Conservation (phyloP, 2,888 invertebrate genomes). For the Gastracanthus pulcherrimus region DNA sequence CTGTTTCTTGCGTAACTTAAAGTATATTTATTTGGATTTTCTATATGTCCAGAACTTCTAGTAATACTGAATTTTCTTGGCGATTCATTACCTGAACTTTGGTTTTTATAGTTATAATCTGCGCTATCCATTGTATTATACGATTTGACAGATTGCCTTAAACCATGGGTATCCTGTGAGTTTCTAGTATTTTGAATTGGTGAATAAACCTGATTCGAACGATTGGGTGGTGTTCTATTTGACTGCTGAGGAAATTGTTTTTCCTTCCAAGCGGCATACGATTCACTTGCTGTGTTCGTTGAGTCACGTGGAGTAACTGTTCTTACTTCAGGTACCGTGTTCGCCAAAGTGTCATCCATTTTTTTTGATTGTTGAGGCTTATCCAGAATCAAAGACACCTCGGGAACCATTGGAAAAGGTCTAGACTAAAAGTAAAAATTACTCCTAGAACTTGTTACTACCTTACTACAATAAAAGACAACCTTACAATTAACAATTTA, state of each 20-base stretch:
- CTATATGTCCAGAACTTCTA: not conserved
- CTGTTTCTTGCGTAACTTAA: constrained; percentile 22
- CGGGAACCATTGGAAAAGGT: constrained; percentile 69
- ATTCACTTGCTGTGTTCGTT: constrained; percentile 55
- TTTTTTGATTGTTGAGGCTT: constrained; percentile 56
- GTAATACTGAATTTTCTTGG: constrained; percentile 9
- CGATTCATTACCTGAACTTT: constrained; percentile 12
- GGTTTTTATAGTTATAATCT: constrained; percentile 26
- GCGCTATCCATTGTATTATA: constrained; percentile 5
- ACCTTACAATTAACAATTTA: not conserved
- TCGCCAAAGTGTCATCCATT: constrained; percentile 39
- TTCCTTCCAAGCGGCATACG: constrained; percentile 70
- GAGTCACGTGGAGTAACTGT: constrained; percentile 41
- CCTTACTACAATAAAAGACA: not conserved
- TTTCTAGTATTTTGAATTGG: constrained; percentile 32
- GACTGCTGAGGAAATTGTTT: constrained; percentile 61
- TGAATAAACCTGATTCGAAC: constrained; percentile 21
- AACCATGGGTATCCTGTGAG: constrained; percentile 12
- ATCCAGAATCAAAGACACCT: constrained; percentile 72
- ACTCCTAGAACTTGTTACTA: not conserved
- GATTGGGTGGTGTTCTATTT: constrained; percentile 3
- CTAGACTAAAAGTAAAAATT: constrained; percentile 35
- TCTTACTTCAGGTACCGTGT: constrained; percentile 21
- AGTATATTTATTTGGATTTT: constrained; percentile 45
- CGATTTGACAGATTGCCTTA: constrained; percentile 7